Evolutionary conservation across 2,797 vertebrate genomes (phyloP), one percentile per base, ranked within the genome.

Genomic region (Arrhamphus sclerolepis): DNA sequence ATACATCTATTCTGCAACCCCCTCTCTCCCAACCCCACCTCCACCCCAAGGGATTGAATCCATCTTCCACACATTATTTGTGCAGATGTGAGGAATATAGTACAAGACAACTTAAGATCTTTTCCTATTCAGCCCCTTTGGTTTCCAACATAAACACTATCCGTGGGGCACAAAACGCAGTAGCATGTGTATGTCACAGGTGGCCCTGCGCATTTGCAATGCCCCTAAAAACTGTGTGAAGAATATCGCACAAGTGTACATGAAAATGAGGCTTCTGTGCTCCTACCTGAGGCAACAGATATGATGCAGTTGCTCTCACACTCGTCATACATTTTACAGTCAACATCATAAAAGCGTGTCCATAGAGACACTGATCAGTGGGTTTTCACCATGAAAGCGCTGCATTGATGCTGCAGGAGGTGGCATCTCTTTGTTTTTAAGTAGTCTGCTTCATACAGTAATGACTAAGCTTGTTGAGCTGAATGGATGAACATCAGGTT

Each of bases 131-230:
- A 46, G 2, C 28, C 17, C 58, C 49, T 21, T 40, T 47, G 26
- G 24, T 65, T 64, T 19, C 16, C 29, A 60, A n/a, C 13, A 52
- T 14, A 70, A 64, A 64, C 13, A 28, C 4, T 6, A n/a, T n/a
- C 18, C n/a, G 18, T 22, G 20, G 22, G 22, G 21, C 19, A 50
- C 24, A 46, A n/a, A 41, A 26, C 17, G 24, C 21, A 9, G 22
- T 17, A 29, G 51, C 18, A 50, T 18, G 38, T 28, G 39, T 18
- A 7, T 44, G 17, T 19, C 44, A 18, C 18, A 44, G 55, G 55
- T 16, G 2, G 31, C 10, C 20, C 41, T 29, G 6, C 31, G 31
- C 31, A 54, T 58, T 31, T 44, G n/a, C 6, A 46, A 31, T 29
- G 16, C 17, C 34, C 20, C 19, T 31, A 43, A n/a, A 39, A 5